Base-by-base conservation (phyloP, 2,888 invertebrate genomes). In the Uropetala carovei region DNA sequence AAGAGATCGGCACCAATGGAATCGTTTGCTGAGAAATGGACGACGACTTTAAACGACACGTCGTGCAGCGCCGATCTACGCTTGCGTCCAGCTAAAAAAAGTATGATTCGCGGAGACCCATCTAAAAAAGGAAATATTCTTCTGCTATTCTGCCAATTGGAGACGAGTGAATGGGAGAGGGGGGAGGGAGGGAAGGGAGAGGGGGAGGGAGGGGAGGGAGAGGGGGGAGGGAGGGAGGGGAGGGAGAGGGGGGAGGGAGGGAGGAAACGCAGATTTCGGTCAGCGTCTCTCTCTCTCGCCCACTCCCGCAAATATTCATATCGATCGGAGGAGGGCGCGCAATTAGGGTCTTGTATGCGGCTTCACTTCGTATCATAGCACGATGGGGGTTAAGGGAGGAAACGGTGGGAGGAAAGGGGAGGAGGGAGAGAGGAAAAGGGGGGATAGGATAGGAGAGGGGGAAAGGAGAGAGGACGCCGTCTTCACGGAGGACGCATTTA, bases 401-500 rank as follows among this genome's bases (percentile, higher is more conserved):
- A 27, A 43, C 56, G 83, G 83, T 56, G 18, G 43, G 56, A 14
- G n/a, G 43, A 5, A 5, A 43, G 43, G 43, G 5, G 43, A 5
- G 43, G 43, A 43, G 43, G 1, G 5, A 43, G 43, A 5, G 43
- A 43, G 5, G 43, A 43, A 5, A 5, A 5, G 43, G 5, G 43
- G 43, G 43, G 43, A 43, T n/a, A n/a, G n/a, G n/a, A n/a, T n/a
- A n/a, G 1, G 5, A 43, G 43, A 5, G 43, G 5, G 5, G 43
- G 5, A 5, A 5, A 5, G 43, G 43, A 1, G 43, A 1, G 43
- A 56, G 56, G 83, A n/a, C 56, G n/a, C 16, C 14, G 57, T 83
- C 56, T 57, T 83, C 83, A n/a, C 56, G 56, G 83, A 83, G 57
- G 83, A n/a, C n/a, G n/a, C 83, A 43, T 57, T 57, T 57, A 16